These are phyloP conservation scores for Odontocerum albicorne DNA, from an alignment of 2,888 invertebrate genomes.

Conservation along the genomic window DNA sequence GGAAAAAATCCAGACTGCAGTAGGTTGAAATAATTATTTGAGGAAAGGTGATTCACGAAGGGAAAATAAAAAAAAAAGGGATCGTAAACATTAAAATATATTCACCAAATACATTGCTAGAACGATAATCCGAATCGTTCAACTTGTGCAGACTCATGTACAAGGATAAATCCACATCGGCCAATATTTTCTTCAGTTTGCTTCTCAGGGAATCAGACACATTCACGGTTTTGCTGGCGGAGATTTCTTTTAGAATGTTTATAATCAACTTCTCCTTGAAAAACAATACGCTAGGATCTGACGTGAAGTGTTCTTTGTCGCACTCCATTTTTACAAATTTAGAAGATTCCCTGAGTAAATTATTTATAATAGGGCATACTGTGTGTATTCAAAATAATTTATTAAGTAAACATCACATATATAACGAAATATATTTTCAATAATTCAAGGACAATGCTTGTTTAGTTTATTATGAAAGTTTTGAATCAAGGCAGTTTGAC, in stretches of 20 bases:
- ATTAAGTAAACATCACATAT: too few relatives aligned
- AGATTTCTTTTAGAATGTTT: slow-evolving; percentile 13
- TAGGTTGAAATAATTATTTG: too few relatives aligned
- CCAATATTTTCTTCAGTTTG: slow-evolving; percentile 50
- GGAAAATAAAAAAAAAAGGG: slow-evolving; percentile 1
- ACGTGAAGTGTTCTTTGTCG: too few relatives aligned
- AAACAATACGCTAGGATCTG: too few relatives aligned
- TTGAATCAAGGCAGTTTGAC: too few relatives aligned
- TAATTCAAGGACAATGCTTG: too few relatives aligned
- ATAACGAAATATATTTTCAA: too few relatives aligned
- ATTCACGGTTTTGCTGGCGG: slow-evolving; percentile 4
- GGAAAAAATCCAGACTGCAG: not conserved
- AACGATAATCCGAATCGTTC: slow-evolving; percentile 49
- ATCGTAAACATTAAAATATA: slow-evolving; percentile 6
- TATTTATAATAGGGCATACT: too few relatives aligned
- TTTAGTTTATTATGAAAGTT: too few relatives aligned
- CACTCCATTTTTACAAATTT: too few relatives aligned
- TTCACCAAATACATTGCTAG: slow-evolving; percentile 50
- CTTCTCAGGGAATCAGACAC: slow-evolving; percentile 41
- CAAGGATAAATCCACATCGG: slow-evolving; percentile 49
- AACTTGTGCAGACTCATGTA: slow-evolving; percentile 51
- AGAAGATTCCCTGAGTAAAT: too few relatives aligned
- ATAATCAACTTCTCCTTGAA: slow-evolving; percentile 19
- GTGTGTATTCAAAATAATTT: too few relatives aligned
- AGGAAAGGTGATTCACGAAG: not conserved